Conservation (phyloP, 2,113 vertebrate genomes). For the Myocastor coypus region DNA sequence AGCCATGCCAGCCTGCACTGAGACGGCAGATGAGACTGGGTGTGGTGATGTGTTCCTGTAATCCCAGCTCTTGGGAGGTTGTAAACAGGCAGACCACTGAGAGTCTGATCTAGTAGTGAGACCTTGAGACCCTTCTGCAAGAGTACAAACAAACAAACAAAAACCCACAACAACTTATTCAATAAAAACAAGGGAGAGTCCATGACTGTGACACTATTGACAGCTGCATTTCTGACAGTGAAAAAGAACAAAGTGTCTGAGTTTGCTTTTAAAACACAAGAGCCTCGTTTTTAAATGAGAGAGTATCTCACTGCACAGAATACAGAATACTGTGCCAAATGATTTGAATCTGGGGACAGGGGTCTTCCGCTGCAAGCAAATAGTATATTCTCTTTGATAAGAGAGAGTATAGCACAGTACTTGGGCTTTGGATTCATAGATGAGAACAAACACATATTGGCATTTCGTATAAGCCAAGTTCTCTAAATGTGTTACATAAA, state of each 20-base stretch:
- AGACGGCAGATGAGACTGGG: no score
- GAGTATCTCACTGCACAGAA: background rate
- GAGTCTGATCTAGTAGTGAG: no score
- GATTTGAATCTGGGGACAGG: background rate
- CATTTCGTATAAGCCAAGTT: slow-evolving; percentile 9
- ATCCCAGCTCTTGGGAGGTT: no score
- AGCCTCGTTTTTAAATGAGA: slow-evolving; percentile 49
- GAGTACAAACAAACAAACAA: no score
- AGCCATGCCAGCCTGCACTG: no score
- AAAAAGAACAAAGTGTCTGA: slow-evolving; percentile 22
- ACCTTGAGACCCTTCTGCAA: no score
- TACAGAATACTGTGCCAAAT: background rate
- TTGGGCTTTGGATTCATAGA: background rate
- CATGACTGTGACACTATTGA: slow-evolving; percentile 18
- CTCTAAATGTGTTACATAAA: background rate
- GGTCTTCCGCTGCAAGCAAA: background rate
- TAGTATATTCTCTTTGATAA: background rate
- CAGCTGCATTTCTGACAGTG: slow-evolving; percentile 60
- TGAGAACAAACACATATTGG: background rate
- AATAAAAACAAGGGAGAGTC: slow-evolving; percentile 56
- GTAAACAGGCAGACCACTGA: no score
- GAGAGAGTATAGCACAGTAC: background rate
- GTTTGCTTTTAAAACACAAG: slow-evolving; percentile 35
- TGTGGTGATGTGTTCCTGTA: no score
- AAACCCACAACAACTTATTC: background rate